A percentile compares a stretch with the other conserved stretches of the same genome.
These are phyloP conservation scores for Xiphorhynchus elegans DNA, from an alignment of 2,113 vertebrate genomes.

Conservation along the genomic window DNA sequence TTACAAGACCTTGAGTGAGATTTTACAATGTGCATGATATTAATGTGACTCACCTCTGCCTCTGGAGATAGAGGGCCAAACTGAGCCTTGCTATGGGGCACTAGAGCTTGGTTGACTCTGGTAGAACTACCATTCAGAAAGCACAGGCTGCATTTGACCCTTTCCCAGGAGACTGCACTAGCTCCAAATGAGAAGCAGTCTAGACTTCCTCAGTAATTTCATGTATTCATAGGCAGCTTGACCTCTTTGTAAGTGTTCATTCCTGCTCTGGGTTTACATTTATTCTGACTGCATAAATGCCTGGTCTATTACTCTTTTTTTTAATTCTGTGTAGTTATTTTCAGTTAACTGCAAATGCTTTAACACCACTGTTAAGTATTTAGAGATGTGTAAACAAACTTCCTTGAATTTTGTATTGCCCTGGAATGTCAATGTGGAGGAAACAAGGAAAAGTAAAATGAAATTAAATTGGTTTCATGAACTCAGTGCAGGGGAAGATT, in stretches of 20 bases:
- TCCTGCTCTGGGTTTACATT: not conserved
- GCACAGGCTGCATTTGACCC: not conserved
- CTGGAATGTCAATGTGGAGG: not conserved
- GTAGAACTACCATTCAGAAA: not conserved
- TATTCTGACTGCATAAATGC: not conserved
- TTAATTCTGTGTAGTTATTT: not conserved
- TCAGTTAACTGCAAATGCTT: not conserved
- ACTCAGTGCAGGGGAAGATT: not conserved
- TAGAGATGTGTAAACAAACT: not conserved
- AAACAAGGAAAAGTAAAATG: not conserved
- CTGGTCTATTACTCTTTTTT: not conserved
- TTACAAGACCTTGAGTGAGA: not conserved
- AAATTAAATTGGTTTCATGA: not conserved
- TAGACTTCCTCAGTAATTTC: not conserved
- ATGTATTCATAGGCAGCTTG: not conserved
- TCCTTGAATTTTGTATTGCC: not conserved
- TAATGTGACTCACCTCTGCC: not conserved
- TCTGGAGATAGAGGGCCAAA: not conserved
- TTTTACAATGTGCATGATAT: not conserved
- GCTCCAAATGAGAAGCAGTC: not conserved
- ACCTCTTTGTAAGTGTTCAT: not conserved
- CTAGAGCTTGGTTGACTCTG: not conserved
- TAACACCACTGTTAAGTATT: not conserved
- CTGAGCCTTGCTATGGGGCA: not conserved
- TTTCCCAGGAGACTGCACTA: not conserved